Evolutionary conservation across 2,113 vertebrate genomes (phyloP).

Genomic region (Cisticola juncidis): DNA sequence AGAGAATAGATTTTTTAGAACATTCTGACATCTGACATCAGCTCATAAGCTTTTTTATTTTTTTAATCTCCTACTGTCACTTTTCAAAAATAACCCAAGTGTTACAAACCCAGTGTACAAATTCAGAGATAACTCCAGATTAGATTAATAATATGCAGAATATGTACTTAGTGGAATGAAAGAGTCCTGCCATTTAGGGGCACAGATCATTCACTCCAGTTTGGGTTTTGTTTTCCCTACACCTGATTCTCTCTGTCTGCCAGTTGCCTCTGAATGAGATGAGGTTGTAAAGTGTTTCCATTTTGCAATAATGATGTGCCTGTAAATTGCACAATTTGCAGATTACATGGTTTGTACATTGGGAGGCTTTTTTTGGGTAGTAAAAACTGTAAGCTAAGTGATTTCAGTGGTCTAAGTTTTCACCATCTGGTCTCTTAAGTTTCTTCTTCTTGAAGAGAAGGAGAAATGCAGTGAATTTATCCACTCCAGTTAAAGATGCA

Average conservation of each 20-base stretch:
- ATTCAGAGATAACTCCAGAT: neutral
- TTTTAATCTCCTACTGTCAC: neutral
- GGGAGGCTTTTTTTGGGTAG: neutral
- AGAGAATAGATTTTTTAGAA: neutral
- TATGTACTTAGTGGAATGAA: neutral
- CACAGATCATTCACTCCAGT: neutral
- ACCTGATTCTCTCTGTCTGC: neutral
- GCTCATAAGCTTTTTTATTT: neutral
- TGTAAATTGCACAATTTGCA: neutral
- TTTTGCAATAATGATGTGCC: neutral
- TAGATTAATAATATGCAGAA: neutral
- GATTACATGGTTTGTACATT: neutral
- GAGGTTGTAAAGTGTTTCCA: neutral
- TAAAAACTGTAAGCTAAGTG: neutral
- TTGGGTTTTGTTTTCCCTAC: neutral
- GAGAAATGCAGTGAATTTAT: neutral
- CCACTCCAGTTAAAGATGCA: neutral
- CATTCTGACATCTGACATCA: neutral
- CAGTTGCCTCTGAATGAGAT: neutral
- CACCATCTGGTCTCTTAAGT: neutral
- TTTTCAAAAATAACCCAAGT: neutral
- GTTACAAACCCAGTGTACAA: neutral
- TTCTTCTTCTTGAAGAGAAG: neutral
- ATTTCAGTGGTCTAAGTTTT: neutral
- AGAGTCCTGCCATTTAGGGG: neutral